These are phyloP conservation scores for Drosophila buzzatii DNA, from an alignment of 2,888 invertebrate species.

Conservation along the genomic window DNA sequence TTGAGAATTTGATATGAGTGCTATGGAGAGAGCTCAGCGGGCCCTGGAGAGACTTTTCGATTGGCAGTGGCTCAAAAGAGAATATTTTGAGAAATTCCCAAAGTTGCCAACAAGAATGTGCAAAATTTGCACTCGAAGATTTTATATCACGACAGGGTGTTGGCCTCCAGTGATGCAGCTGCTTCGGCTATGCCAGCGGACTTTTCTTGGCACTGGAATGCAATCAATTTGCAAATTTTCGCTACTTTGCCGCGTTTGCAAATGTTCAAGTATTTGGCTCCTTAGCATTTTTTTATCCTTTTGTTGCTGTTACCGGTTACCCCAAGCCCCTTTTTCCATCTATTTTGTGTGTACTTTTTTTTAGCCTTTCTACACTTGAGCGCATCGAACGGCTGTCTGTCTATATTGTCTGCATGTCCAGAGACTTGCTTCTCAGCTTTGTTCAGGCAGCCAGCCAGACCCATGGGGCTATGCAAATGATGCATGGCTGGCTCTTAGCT, in stretches of 20 bases:
- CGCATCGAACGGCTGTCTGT: conserved; percentile 64
- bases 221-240: conserved; percentile 84
- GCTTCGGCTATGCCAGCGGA: conserved; percentile 25
- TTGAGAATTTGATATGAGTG: conserved; percentile 29
- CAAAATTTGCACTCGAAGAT: conserved; percentile 73
- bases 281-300: conserved; percentile 61
- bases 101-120: conserved; percentile 65
- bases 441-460: conserved; percentile 34
- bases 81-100: conserved; percentile 53
- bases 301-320: conserved; percentile 49
- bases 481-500: conserved; percentile 50
- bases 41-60: conserved; percentile 27
- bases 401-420: conserved; percentile 21
- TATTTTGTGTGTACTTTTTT: conserved; percentile 53
- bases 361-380: conserved; percentile 64
- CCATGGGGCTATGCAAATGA: conserved; percentile 63
- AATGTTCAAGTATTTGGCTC: conserved; percentile 78
- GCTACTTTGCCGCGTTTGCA: conserved; percentile 81
- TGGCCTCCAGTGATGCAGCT: conserved; percentile 17
- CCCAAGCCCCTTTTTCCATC: conserved; percentile 30
- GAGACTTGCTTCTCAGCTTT: conserved; percentile 22
- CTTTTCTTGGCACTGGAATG: conserved; percentile 77
- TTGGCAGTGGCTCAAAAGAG: conserved; percentile 32
- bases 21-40: neutral
- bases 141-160: conserved; percentile 61